These are phyloP conservation scores for Scaptomyza pallida DNA, from an alignment of 1,140 invertebrate genomes.

Conservation along the genomic window DNA sequence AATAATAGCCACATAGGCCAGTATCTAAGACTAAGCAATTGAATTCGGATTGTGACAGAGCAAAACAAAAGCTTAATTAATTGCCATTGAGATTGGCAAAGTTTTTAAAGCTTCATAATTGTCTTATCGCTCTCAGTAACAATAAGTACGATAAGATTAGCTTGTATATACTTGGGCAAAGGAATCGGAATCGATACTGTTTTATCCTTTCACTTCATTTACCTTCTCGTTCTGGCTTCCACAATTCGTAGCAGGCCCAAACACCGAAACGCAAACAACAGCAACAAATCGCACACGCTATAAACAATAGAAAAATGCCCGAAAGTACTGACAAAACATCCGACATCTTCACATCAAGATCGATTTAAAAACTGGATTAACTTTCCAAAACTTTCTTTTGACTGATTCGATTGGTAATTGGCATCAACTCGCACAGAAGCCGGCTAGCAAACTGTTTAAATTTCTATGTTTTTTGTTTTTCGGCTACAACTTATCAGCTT, in stretches of 20 bases:
- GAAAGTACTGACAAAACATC: constrained; percentile 63
- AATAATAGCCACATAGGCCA: not conserved
- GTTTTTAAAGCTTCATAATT: constrained; percentile 21
- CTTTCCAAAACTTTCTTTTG: no score
- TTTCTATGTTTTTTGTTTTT: not conserved
- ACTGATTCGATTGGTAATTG: no score
- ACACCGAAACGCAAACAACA: constrained; percentile 64
- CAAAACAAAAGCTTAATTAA: constrained; percentile 2
- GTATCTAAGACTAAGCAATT: not conserved
- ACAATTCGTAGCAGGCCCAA: constrained; percentile 61
- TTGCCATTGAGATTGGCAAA: constrained; percentile 34
- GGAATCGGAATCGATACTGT: constrained; percentile 2
- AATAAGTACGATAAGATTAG: constrained; percentile 34
- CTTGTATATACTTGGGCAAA: constrained; percentile 9
- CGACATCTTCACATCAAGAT: constrained; percentile 38
- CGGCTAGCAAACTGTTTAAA: constrained; percentile 28
- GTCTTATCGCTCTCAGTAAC: not conserved
- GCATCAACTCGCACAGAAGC: constrained; percentile 4
- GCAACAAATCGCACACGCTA: constrained; percentile 57
- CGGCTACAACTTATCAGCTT: constrained; percentile 21
- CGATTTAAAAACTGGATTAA: no score
- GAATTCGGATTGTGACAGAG: constrained; percentile 1
- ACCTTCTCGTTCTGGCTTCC: constrained; percentile 17
- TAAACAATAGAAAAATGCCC: constrained; percentile 66
- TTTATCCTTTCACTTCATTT: not conserved